phyloP scores from a whole-genome alignment of 2,797 vertebrate genomes.

The Leucoraja ocellata region DNA sequence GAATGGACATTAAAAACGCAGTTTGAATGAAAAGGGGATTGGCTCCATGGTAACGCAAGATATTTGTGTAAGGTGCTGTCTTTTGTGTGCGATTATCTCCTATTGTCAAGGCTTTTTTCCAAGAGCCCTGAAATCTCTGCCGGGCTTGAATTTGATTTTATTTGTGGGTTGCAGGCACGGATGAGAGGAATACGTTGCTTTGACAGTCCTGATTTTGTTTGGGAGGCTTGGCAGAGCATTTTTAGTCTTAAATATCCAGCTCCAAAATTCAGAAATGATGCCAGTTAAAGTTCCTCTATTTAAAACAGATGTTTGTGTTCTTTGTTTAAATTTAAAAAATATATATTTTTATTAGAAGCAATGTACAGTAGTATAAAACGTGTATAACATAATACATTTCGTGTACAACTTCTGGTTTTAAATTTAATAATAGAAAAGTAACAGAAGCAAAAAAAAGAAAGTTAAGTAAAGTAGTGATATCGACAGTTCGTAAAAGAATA shows the following conservation, averaged over 20 bases:
- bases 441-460: too few relatives aligned
- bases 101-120: neutral
- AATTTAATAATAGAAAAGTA: too few relatives aligned
- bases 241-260: constrained; percentile 3
- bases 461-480: too few relatives aligned
- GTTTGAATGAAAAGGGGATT: neutral
- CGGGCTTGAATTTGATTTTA: neutral
- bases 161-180: neutral
- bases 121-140: neutral
- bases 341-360: too few relatives aligned
- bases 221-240: neutral
- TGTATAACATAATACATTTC: too few relatives aligned
- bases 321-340: too few relatives aligned
- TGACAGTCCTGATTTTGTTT: neutral
- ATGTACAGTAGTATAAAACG: too few relatives aligned
- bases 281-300: too few relatives aligned
- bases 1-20: too few relatives aligned
- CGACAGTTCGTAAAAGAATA: too few relatives aligned
- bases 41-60: neutral
- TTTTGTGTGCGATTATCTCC: neutral
- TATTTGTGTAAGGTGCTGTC: neutral
- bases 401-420: too few relatives aligned
- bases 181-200: neutral
- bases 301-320: too few relatives aligned
- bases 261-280: neutral